phyloP scores from a whole-genome alignment of 2,113 vertebrate genomes.

The Nannobrachium achirus region DNA sequence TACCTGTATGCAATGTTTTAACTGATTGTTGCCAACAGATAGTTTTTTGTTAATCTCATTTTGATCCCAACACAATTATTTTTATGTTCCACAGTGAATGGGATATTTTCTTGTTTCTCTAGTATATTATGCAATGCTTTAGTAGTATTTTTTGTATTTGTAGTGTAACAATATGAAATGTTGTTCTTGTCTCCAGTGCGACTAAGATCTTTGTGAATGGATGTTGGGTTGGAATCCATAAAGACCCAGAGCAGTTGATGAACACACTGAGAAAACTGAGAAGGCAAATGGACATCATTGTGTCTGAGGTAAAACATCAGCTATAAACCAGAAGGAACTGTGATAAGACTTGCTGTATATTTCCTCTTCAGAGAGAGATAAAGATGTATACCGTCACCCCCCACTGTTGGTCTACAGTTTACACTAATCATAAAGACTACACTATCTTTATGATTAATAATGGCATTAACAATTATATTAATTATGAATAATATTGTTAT shows the following conservation, averaged over 20 bases:
- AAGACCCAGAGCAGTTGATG: conserved; percentile 98
- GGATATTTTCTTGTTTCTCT: background rate
- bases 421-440: no score
- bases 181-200: conserved; percentile 77
- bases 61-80: background rate
- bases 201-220: conserved; percentile 99
- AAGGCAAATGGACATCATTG: conserved; percentile 99
- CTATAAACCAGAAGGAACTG: no score
- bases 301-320: conserved; percentile 87
- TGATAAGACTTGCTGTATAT: no score
- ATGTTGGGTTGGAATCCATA: conserved; percentile 99
- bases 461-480: no score
- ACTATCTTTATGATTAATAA: no score
- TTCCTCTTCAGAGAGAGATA: background rate
- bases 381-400: background rate
- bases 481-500: no score
- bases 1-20: background rate
- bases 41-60: background rate
- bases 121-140: background rate
- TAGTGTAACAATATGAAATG: background rate
- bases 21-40: background rate
- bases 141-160: no score
- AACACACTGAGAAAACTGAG: conserved; percentile 94
- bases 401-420: no score
- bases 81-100: no score